Evolutionary conservation across 2,113 vertebrate species (phyloP).

Genomic region (Labrus mixtus): DNA sequence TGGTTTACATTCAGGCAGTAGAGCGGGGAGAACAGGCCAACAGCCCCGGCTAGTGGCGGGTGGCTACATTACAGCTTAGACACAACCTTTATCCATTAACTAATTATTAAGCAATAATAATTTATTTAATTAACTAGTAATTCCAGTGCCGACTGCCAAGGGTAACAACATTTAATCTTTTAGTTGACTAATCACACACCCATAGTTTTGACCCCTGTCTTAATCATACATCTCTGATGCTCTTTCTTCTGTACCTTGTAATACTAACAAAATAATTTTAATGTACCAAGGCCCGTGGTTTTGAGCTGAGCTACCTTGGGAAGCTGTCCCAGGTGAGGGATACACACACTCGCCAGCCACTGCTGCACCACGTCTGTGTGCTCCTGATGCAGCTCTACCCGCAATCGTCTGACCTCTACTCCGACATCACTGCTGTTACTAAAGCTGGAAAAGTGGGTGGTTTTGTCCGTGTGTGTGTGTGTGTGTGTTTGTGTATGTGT

Average conservation of each 20-base stretch:
- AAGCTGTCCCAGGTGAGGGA: conserved; percentile 85
- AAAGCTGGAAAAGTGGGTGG: conserved; percentile 80
- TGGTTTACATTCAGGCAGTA: no score
- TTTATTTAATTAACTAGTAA: no score
- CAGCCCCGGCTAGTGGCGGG: no score
- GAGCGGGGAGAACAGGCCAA: no score
- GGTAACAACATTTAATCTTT: no score
- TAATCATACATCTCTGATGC: background rate
- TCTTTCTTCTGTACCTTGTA: background rate
- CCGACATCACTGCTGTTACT: conserved; percentile 81
- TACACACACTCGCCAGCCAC: conserved; percentile 80
- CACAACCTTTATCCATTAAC: no score
- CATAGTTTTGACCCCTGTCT: background rate
- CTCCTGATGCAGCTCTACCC: conserved; percentile 83
- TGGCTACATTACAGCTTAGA: no score
- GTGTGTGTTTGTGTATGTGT: no score
- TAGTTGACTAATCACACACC: no score
- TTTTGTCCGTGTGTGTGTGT: background rate
- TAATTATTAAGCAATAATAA: no score
- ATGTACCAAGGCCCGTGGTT: conserved; percentile 78
- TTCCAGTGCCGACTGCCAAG: no score
- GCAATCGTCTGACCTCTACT: conserved; percentile 83
- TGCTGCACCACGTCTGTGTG: conserved; percentile 83
- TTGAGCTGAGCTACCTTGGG: conserved; percentile 86
- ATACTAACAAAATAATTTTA: background rate